phyloP scores from a whole-genome alignment of 2,113 vertebrate genomes.

The Apeltes quadracus region DNA sequence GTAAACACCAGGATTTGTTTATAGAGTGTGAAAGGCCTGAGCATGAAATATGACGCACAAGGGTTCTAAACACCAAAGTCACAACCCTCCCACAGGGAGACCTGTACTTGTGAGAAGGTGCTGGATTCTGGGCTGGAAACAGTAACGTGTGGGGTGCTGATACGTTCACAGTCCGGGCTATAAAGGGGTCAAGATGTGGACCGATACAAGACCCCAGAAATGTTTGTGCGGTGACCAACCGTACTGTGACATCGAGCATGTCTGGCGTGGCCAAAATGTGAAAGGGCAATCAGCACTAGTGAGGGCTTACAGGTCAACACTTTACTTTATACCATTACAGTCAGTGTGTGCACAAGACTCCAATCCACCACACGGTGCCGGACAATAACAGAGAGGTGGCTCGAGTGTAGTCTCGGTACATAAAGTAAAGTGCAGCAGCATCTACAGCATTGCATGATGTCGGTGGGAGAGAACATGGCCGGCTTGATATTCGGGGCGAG shows the following conservation, averaged over 20 bases:
- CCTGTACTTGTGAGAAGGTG: slow-evolving; percentile 14
- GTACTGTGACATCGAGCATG: slow-evolving; percentile 52
- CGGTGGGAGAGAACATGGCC: slow-evolving; percentile 46
- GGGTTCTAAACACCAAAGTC: slow-evolving; percentile 26
- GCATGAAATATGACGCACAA: slow-evolving; percentile 23
- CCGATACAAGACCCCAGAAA: slow-evolving; percentile 51
- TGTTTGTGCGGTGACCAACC: slow-evolving; percentile 57
- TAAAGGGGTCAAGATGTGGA: slow-evolving; percentile 41
- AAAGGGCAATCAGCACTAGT: slow-evolving; percentile 25
- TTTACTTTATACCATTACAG: slow-evolving; percentile 61
- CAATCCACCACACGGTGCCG: slow-evolving; percentile 8
- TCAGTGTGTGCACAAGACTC: background rate
- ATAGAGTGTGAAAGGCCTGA: slow-evolving; percentile 8
- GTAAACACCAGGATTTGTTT: slow-evolving; percentile 50
- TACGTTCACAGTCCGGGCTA: slow-evolving; percentile 30
- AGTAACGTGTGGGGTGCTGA: slow-evolving; percentile 18
- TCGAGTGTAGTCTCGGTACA: slow-evolving; percentile 20
- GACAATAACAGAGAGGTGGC: slow-evolving; percentile 11
- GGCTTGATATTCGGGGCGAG: slow-evolving; percentile 26
- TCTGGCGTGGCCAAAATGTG: slow-evolving; percentile 37
- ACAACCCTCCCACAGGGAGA: slow-evolving; percentile 14
- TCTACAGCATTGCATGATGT: slow-evolving; percentile 44
- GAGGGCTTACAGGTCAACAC: slow-evolving; percentile 39
- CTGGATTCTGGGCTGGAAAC: slow-evolving; percentile 33
- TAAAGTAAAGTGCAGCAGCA: slow-evolving; percentile 67